phyloP scores from a whole-genome alignment of 2,113 vertebrate genomes.

The Hyla sarda region DNA sequence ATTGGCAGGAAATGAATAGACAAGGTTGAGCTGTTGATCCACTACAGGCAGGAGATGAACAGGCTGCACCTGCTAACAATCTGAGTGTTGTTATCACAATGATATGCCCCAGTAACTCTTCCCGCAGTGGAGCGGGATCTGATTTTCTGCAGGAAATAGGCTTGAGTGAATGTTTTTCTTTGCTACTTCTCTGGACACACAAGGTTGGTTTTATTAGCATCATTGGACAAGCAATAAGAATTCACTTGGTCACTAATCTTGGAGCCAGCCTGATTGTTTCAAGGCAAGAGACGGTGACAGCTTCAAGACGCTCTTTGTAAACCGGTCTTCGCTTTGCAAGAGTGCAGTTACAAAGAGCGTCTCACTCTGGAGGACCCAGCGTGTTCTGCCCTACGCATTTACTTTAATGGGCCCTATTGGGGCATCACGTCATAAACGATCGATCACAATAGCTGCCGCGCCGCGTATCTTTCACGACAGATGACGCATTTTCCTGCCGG shows the following conservation, averaged over 20 bases:
- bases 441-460: too few relatives aligned
- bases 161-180: background rate
- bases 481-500: too few relatives aligned
- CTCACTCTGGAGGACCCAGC: background rate
- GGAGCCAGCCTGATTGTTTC: background rate
- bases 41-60: constrained; percentile 6
- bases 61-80: constrained; percentile 27
- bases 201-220: background rate
- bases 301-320: background rate
- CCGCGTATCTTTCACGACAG: too few relatives aligned
- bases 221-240: background rate
- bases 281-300: background rate
- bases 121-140: background rate
- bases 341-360: background rate
- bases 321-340: background rate
- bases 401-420: background rate
- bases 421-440: too few relatives aligned
- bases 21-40: background rate
- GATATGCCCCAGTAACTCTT: background rate
- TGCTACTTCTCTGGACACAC: background rate
- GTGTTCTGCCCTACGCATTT: background rate
- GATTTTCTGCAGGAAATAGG: constrained; percentile 6
- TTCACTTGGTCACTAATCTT: background rate
- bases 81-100: constrained; percentile 8
- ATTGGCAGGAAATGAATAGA: constrained; percentile 27